Conservation (phyloP, 2,888 invertebrate species). For the Saturnia pavonia region DNA sequence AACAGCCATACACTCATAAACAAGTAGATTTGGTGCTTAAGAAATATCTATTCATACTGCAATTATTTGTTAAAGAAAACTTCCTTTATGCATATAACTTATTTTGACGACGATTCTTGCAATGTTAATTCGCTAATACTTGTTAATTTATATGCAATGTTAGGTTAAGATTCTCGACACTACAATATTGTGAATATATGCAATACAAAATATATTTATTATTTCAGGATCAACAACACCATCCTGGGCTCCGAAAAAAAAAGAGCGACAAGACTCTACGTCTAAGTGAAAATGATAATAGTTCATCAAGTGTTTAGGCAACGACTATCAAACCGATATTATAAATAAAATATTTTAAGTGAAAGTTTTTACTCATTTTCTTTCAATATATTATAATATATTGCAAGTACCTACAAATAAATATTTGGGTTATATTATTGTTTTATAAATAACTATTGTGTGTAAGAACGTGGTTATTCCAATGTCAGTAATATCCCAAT, state of each 20-base stretch:
- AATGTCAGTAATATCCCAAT: not conserved
- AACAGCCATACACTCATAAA: not conserved
- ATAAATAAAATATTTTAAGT: not conserved
- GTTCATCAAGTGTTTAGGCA: not conserved
- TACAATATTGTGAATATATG: not conserved
- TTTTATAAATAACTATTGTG: not conserved
- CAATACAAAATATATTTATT: not conserved
- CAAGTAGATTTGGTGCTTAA: not conserved
- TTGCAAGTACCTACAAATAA: not conserved
- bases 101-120: not conserved
- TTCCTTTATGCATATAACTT: not conserved
- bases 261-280: not conserved
- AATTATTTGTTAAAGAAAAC: not conserved
- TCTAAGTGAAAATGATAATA: not conserved
- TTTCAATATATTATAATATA: not conserved
- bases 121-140: not conserved
- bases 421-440: not conserved
- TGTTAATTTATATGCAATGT: not conserved
- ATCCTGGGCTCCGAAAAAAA: not conserved
- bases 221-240: slow-evolving; percentile 21
- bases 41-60: not conserved
- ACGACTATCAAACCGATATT: not conserved
- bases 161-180: not conserved
- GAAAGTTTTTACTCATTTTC: not conserved
- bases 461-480: not conserved